Percentiles rank a stretch among this genome's conserved stretches.
phyloP scores from a whole-genome alignment of 2,797 vertebrate genomes.

The Takifugu rubripes region DNA sequence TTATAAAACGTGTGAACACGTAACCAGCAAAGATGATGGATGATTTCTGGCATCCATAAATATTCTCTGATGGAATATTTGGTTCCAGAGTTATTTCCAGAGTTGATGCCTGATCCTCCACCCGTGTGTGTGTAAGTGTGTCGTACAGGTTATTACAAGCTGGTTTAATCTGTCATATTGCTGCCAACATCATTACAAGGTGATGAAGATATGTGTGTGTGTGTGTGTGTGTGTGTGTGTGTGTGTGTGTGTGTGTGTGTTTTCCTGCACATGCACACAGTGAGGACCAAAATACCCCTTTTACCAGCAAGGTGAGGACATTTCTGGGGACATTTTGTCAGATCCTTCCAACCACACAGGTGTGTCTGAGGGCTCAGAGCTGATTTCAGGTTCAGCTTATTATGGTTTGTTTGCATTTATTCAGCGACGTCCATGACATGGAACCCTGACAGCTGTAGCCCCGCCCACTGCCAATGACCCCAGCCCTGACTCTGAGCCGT shows the following conservation, averaged over 20 bases:
- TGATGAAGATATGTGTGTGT: slow-evolving; percentile 41
- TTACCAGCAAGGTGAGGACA: slow-evolving; percentile 8
- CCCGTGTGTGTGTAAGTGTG: slow-evolving; percentile 13
- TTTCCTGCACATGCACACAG: not conserved
- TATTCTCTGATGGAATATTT: slow-evolving; percentile 24
- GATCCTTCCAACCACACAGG: slow-evolving; percentile 13
- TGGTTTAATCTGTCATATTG: slow-evolving; percentile 38
- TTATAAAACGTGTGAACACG: not conserved
- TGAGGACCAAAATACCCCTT: slow-evolving; percentile 28
- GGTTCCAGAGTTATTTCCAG: slow-evolving; percentile 33
- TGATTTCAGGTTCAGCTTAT: too few species aligned
- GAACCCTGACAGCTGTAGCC: slow-evolving; percentile 18
- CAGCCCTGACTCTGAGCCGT: slow-evolving; percentile 15
- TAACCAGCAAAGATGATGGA: not conserved
- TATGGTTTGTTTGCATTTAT: too few species aligned
- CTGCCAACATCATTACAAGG: slow-evolving; percentile 45
- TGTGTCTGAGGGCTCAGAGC: not conserved
- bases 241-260: slow-evolving; percentile 15
- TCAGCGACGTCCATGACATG: not conserved
- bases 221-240: slow-evolving; percentile 23
- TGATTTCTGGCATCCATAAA: not conserved
- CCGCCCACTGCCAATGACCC: slow-evolving; percentile 3
- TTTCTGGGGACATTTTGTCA: slow-evolving; percentile 2
- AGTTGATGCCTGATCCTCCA: not conserved
- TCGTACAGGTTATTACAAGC: slow-evolving; percentile 30